Evolutionary conservation across 2,113 vertebrate species (phyloP).

Genomic region (Cromileptes altivelis): DNA sequence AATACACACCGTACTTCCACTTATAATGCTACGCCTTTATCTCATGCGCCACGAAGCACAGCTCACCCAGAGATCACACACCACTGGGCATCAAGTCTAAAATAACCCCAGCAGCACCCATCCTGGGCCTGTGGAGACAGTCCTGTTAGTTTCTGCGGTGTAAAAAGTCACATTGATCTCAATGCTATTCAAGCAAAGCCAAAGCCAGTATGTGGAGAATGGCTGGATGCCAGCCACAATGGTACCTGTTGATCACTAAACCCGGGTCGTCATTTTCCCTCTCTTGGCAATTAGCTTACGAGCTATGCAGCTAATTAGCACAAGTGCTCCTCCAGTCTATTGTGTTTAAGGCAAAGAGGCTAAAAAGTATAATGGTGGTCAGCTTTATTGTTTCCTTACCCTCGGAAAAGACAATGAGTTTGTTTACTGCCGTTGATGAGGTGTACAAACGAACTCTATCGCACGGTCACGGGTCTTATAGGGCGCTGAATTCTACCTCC

Average conservation of each 20-base stretch:
- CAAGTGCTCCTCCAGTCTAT: constrained; percentile 58
- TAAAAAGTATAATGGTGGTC: constrained; percentile 32
- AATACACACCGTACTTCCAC: not conserved
- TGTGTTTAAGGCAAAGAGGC: constrained; percentile 35
- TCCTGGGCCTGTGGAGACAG: constrained; percentile 4
- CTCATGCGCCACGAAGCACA: not conserved
- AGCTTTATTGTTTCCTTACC: constrained; percentile 35
- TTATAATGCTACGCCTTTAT: not conserved
- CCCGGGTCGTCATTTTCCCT: constrained; percentile 50
- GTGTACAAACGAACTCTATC: constrained; percentile 19
- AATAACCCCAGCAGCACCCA: not conserved
- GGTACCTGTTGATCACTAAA: constrained; percentile 57
- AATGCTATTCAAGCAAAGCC: constrained; percentile 35
- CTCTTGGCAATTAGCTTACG: constrained; percentile 69
- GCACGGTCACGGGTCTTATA: not conserved
- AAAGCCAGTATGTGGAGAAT: constrained; percentile 3
- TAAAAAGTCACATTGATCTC: constrained; percentile 38
- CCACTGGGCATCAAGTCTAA: too few relatives aligned
- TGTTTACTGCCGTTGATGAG: constrained; percentile 39
- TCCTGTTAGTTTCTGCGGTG: constrained; percentile 19
- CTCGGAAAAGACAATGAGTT: not conserved
- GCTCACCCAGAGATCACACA: not conserved
- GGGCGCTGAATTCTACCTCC: constrained; percentile 24
- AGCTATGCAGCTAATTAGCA: constrained; percentile 56
- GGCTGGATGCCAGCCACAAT: constrained; percentile 23